Evolutionary conservation across 2,797 vertebrate genomes (phyloP), one percentile per base, ranked within the genome.

Genomic region (Gymnopithys bicolor): DNA sequence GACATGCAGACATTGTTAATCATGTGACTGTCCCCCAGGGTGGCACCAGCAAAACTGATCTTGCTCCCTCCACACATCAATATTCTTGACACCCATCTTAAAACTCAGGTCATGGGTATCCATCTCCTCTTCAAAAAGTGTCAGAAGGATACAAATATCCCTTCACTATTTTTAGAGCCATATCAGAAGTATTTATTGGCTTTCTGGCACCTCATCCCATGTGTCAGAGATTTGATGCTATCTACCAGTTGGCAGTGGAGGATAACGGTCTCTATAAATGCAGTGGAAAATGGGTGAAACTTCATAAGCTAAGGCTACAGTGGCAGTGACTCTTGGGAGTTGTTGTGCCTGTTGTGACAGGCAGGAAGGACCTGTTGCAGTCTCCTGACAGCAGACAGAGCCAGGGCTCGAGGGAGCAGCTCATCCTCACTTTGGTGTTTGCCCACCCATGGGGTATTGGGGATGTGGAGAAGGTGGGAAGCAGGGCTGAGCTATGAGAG

Each of bases 21-120:
- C 96, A 95, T 86, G 92, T 53, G 3, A 63, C 95, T 85, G 84
- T 97, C 93, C 97, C 78, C 89, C 1, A 0, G 75, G 93, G 93
- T 43, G 15, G 27, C 51, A 82, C 96, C 92, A 93, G 94, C 81
- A 32, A 96, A 97, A 97, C 96, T 21, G 62, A 95, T 97, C 91
- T 92, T 70, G 86, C 76, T 96, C 88, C 32, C 58, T 95, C 94
- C 87, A 75, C 92, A 80, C 96, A 98, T 98, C 97, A 97, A 96
- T 98, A 98, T 97, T 96, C 97, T 94, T 98, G 98, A 98, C 98
- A 97, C 95, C 82, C 71, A 2, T 97, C 98, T 97, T 88, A 97
- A 97, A 97, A 94, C 96, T 95, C 95, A 96, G 97, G 97, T 96
- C 97, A 89, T 96, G 96, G 96, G 87, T 97, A 98, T 97, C 97